Evolutionary conservation across 37 sponge, comb jelly and placozoan species (phyloP).

Genomic region (Oscarella lobularis): DNA sequence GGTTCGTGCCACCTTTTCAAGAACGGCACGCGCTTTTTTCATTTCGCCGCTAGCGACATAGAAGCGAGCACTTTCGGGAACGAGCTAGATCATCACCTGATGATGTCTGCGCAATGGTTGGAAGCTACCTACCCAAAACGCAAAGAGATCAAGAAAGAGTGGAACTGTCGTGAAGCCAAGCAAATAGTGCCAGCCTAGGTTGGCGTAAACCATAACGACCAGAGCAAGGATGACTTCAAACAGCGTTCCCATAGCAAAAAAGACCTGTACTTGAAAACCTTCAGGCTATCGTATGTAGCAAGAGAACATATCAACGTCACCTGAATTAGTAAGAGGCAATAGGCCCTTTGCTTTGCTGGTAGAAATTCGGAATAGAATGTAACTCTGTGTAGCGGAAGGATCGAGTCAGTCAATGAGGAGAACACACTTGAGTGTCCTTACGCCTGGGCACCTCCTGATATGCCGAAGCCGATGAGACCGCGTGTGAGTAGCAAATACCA

Average conservation of each 20-base stretch:
- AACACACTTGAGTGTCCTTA: conserved; percentile 4
- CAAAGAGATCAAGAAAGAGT: not conserved
- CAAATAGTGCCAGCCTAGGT: not conserved
- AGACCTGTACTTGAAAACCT: not conserved
- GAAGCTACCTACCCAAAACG: not conserved
- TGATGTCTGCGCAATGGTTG: not conserved
- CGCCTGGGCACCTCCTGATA: conserved; percentile 19
- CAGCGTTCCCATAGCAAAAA: not conserved
- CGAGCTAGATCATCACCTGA: too few species aligned
- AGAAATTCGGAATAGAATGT: conserved; percentile 18
- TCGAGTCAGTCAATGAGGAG: not conserved
- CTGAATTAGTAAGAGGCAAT: conserved; percentile 9
- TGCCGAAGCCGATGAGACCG: conserved; percentile 10
- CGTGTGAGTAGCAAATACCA: conserved; percentile 19
- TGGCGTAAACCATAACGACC: conserved; percentile 1
- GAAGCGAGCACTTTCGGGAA: conserved; percentile 16
- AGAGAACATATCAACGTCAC: not conserved
- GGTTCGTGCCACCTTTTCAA: conserved; percentile 5
- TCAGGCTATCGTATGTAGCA: not conserved
- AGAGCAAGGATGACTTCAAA: conserved; percentile 13
- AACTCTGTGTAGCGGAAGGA: too few species aligned
- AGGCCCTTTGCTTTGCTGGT: conserved; percentile 9
- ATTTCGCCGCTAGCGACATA: conserved; percentile 3
- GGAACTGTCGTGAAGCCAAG: not conserved
- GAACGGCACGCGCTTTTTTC: conserved; percentile 11